Base-by-base conservation (phyloP, 2,797 vertebrate species). In the Okamejei kenojei region DNA sequence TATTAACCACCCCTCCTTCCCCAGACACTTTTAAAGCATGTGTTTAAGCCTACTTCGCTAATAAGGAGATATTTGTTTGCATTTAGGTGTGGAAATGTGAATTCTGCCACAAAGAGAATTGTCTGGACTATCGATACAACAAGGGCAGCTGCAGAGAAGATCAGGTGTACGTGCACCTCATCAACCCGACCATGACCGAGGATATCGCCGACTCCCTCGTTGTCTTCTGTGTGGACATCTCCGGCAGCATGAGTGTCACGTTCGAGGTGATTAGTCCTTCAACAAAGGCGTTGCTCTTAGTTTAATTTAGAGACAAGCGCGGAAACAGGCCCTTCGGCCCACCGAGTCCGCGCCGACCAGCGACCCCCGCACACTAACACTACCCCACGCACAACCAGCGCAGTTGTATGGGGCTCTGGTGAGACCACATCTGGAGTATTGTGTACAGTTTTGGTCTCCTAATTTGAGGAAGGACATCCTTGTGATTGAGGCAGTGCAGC, bases 201-300 rank as follows among this genome's bases (percentile, higher is more conserved):
- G 32, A 45, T 38, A 29, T 54, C 6, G 11, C 92, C 0, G 95
- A 96, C 10, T 1, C 94, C 0, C 94, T 96, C 94, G 95, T 97
- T 73, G 93, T 97, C 86, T 96, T 96, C 94, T 96, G 96, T 94
- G 96, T 97, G 0, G 96, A 96, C 93, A 94, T 95, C 88, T 97
- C 96, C 0, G 96, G 96, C 93, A 96, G 96, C 93, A 96, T 96
- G 96, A 95, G 95, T 94, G 94, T 94, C 82, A 95, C 94, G 68
- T 95, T 94, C 1, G 45, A 96, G 94, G 96, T 97, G 93, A 86
- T 29, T 26, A 29, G 82, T n/a, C 58, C 65, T 2, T 78, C 29
- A 65, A 29, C 19, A 21, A 73, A 21, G 71, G 71, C 4, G 45
- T 45, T 45, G 2, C 45, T 45, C 45, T 45, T 45, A 45, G 45